Evolutionary conservation across 2,888 invertebrate genomes (phyloP).

Genomic region (Exephanes ischioxanthus): DNA sequence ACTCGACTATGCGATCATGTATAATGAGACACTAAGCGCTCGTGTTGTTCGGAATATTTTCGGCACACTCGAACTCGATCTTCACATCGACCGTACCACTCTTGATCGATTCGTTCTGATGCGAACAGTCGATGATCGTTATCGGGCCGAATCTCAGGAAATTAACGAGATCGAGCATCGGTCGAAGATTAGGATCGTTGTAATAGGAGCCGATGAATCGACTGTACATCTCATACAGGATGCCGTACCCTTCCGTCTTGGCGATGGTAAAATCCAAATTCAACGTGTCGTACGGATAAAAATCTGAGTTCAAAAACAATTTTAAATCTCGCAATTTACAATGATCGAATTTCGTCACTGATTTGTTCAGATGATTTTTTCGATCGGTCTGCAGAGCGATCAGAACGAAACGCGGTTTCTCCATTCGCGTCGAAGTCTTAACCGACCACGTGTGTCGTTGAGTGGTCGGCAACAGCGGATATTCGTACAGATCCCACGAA

Average conservation of each 20-base stretch:
- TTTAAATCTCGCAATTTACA: slow-evolving; percentile 18
- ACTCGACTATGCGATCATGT: too few species aligned
- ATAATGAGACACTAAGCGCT: too few species aligned
- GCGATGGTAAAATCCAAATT: background rate
- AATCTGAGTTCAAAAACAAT: slow-evolving; percentile 18
- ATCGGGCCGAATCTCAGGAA: too few species aligned
- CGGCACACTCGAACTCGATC: too few species aligned
- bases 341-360: background rate
- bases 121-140: too few species aligned
- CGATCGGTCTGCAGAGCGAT: slow-evolving; percentile 4
- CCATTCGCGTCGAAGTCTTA: slow-evolving; percentile 6
- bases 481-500: slow-evolving; percentile 41
- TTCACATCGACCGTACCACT: too few species aligned
- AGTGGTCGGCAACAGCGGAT: slow-evolving; percentile 5
- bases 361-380: slow-evolving; percentile 7
- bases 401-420: slow-evolving; percentile 27
- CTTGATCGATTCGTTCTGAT: too few species aligned
- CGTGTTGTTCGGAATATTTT: too few species aligned
- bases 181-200: too few species aligned
- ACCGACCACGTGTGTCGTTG: slow-evolving; percentile 23
- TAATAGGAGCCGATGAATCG: background rate
- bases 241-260: background rate
- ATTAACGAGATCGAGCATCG: too few species aligned
- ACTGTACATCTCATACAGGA: slow-evolving; percentile 3
- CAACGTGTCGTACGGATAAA: slow-evolving; percentile 18